Evolutionary conservation across 2,797 vertebrate species (phyloP), one percentile per base, ranked within the genome.

Genomic region (Coluber constrictor): DNA sequence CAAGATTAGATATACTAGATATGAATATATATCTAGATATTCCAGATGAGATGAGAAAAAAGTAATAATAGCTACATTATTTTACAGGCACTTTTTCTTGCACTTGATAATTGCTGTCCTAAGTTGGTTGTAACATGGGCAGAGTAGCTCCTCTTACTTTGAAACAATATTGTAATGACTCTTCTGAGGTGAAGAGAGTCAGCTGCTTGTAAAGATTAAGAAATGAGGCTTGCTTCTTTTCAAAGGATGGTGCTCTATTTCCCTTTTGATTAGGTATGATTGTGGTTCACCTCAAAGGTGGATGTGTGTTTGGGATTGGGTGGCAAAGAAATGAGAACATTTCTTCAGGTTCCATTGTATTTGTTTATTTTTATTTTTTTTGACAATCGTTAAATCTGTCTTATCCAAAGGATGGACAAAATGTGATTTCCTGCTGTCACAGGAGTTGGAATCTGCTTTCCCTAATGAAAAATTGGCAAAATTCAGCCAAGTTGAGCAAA

Each of bases 331-430:
- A 66, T 23, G 23, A 25, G 2, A 9, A 4, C 20, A 43, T n/a
- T 59, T 43, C 13, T 63, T 55, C 51, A 66, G 20, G 23, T 87
- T 61, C 10, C 9, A 43, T 55, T 43, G 13, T 37, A 47, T 20
- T 90, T 66, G 6, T 87, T 83, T 87, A 6, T 2, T 29, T 0
- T 74, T 57, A 56, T 56, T 56, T 15, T 13, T 54, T 90, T 59
- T 63, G 93, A 93, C 57, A 89, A 93, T 89, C 87, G 23, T 56
- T 88, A 83, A 25, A 91, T 89, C 55, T 88, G 47, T 32, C 54
- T 91, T 56, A 9, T 7, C 43, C 10, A 54, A 54, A 89, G 54
- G 32, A 61, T 83, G 12, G 6, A 51, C 86, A 61, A 88, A 79
- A 79, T 61, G 25, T 56, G 47, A 51, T 66, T 66, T 86, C n/a